Base-by-base conservation (phyloP, 1,140 invertebrate species). In the Wiebesia pumilae region DNA sequence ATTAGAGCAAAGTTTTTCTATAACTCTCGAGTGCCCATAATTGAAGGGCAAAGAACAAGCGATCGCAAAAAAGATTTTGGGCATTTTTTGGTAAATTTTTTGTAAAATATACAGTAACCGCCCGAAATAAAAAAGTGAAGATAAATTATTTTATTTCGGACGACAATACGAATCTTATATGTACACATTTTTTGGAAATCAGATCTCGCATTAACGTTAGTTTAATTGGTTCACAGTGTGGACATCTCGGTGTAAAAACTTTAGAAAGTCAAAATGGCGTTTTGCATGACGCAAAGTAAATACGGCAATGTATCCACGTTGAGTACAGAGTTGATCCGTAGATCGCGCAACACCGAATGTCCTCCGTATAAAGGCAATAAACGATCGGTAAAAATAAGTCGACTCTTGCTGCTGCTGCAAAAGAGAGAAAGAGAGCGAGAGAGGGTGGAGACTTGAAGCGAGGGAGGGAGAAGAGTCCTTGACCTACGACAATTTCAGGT, bases 401-500 rank as follows among this genome's bases (percentile, higher is more conserved):
- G 54, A 0, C 75, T 40, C 27, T 24, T 27, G 12, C 7, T 38
- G 58, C 19, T 10, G 7, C 21, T 51, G 77, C 0, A 27, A 73
- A 58, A 54, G 69, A 30, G 40, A 35, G 24, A 16, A 35, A 9
- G 7, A 47, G 71, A 65, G 54, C 4, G 21, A 67, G 38, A 65
- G 38, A 65, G 30, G 24, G 33, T 16, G 35, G 6, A 71, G 21
- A 38, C 0, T 6, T 38, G 19, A 47, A 62, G 58, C 24, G 21
- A 71, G 65, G 38, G 19, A 75, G 9, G 43, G 7, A 47, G 33
- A 35, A 47, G 54, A 83, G 85, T 87, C 85, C 85, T 87, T 87
- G 85, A 87, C 85, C 81, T 87, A 83, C 81, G 86, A 87, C 86
- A 73, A 87, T 87, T 87, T 73, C 86, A 83, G 86, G 86, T 87